These are phyloP conservation scores for Peromyscus attwateri DNA, from an alignment of 2,797 vertebrate species.

Conservation along the genomic window DNA sequence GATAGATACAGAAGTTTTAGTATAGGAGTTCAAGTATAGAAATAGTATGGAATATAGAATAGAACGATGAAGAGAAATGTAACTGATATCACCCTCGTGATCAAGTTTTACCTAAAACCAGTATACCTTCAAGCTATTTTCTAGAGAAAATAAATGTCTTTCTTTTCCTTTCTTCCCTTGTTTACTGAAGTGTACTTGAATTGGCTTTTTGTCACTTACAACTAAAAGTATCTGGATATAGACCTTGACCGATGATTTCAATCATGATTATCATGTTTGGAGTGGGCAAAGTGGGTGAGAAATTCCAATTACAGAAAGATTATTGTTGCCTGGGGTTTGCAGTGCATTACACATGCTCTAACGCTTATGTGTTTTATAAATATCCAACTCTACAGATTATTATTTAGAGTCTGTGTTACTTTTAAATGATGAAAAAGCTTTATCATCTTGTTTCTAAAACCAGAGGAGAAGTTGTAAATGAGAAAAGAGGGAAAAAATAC, in stretches of 20 bases:
- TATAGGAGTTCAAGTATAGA: conserved; percentile 6
- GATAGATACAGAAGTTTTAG: conserved; percentile 26
- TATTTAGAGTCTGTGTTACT: conserved; percentile 21
- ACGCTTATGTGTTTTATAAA: conserved; percentile 1
- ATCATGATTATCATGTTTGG: conserved; percentile 39
- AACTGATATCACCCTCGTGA: not conserved
- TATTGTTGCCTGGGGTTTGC: not conserved
- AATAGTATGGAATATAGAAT: not conserved
- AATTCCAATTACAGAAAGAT: not conserved
- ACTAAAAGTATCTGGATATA: not conserved
- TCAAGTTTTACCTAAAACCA: conserved; percentile 20
- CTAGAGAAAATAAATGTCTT: conserved; percentile 26
- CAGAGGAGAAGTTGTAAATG: not conserved
- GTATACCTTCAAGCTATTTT: not conserved
- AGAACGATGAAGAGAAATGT: conserved; percentile 30
- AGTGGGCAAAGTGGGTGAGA: not conserved
- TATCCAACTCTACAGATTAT: not conserved
- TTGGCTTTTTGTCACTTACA: not conserved
- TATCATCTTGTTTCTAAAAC: conserved; percentile 46
- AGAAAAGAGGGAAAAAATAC: not conserved
- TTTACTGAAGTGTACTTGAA: not conserved
- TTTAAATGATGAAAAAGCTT: not conserved
- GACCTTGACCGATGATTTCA: conserved; percentile 12
- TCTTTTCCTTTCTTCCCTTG: not conserved
- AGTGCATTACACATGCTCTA: conserved; percentile 8